Conservation (phyloP, 2,797 vertebrate genomes). For the Sebastes variabilis region DNA sequence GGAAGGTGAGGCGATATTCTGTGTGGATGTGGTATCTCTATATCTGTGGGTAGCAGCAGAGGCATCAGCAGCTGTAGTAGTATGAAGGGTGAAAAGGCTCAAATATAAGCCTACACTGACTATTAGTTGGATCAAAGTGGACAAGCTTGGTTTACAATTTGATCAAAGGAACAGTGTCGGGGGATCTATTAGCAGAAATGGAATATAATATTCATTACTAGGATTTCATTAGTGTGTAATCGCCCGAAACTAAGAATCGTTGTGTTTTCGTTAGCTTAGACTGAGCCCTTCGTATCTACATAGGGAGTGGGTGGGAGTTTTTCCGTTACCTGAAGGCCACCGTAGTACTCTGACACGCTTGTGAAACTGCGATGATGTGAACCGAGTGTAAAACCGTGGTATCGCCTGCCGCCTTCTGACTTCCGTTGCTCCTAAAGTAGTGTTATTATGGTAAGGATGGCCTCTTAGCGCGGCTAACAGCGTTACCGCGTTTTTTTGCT, state of each 20-base stretch:
- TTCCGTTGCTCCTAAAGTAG: background rate
- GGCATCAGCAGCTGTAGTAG: background rate
- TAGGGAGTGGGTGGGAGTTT: background rate
- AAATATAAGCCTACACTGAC: background rate
- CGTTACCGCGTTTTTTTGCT: accelerated
- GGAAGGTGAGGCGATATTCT: background rate
- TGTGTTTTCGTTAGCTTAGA: no score
- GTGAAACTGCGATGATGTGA: background rate
- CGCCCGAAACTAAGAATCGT: no score
- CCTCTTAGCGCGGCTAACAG: accelerated
- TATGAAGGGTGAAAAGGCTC: background rate
- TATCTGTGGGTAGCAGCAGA: background rate
- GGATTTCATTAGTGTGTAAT: no score
- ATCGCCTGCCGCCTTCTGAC: background rate
- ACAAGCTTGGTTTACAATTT: background rate
- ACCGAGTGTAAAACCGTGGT: background rate
- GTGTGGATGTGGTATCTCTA: background rate
- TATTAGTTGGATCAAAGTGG: background rate
- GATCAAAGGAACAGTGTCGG: background rate
- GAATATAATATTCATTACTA: background rate
- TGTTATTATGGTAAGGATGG: background rate
- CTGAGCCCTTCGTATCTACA: no score
- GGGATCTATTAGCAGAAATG: background rate
- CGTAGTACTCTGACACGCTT: background rate
- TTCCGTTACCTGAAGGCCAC: background rate